Percentiles rank a stretch among this genome's conserved stretches.
Evolutionary conservation across 2,797 vertebrate genomes (phyloP).

Genomic region (Okamejei kenojei): DNA sequence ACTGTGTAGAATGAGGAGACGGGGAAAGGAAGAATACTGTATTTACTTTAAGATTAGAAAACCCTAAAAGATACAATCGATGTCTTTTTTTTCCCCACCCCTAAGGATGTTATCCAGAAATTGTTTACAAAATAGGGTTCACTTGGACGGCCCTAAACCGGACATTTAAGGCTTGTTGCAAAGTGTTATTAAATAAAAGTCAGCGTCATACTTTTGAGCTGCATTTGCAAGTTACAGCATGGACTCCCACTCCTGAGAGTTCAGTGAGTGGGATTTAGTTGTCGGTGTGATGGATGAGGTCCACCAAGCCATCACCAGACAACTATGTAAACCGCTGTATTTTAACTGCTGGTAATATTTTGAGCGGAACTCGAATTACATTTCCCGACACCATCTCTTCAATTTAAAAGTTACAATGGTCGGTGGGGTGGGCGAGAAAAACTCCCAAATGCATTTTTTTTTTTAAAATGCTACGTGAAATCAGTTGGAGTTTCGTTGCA

Average conservation of each 20-base stretch:
- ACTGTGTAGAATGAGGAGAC: not conserved
- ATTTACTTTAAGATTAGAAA: not conserved
- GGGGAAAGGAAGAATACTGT: not conserved
- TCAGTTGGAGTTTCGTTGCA: not conserved
- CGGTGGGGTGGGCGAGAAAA: not conserved
- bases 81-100: not conserved
- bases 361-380: not conserved
- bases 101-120: not conserved
- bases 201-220: too few species aligned
- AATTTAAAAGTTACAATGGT: not conserved
- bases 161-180: not conserved
- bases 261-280: not conserved
- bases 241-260: not conserved
- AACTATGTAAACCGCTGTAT: not conserved
- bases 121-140: not conserved
- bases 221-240: not conserved
- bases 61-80: not conserved
- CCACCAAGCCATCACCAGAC: not conserved
- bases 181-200: not conserved
- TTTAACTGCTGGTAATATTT: not conserved
- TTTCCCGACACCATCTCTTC: not conserved
- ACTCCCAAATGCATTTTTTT: not conserved
- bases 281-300: not conserved
- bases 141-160: not conserved
- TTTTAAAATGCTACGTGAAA: not conserved